A percentile compares a stretch with the other conserved stretches of the same genome.
phyloP scores from a whole-genome alignment of 2,888 invertebrate species.

The Amiota minor region DNA sequence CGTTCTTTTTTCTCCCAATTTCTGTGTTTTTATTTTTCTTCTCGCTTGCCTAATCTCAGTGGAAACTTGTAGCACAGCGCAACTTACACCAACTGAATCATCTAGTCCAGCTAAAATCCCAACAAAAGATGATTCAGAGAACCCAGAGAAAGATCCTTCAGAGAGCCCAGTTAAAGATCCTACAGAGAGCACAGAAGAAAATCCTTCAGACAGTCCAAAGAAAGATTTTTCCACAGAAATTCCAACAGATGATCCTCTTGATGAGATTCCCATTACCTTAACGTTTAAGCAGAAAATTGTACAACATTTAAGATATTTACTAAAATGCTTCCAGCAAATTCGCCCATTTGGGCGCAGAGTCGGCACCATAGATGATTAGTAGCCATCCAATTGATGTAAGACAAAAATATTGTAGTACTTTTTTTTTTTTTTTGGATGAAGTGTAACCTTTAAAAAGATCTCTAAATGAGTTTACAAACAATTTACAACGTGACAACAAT shows the following conservation, averaged over 20 bases:
- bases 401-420: constrained; percentile 11
- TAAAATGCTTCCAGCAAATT: not conserved
- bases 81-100: too few species aligned
- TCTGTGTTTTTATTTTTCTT: constrained; percentile 44
- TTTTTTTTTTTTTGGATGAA: constrained; percentile 10
- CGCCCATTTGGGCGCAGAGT: not conserved
- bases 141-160: too few species aligned
- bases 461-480: too few species aligned
- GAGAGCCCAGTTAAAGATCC: too few species aligned
- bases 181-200: not conserved
- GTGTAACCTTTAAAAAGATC: constrained; percentile 18
- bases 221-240: not conserved
- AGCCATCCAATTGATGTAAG: not conserved
- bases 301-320: not conserved
- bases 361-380: not conserved
- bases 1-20: constrained; percentile 32
- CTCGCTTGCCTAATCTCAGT: not conserved
- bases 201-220: not conserved
- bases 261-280: not conserved
- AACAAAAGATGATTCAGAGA: too few species aligned
- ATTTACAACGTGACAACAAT: too few species aligned
- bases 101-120: too few species aligned
- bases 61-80: too few species aligned
- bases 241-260: not conserved
- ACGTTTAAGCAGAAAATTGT: not conserved